Conservation (phyloP, 1,140 invertebrate genomes). For the Calosoma granatense region DNA sequence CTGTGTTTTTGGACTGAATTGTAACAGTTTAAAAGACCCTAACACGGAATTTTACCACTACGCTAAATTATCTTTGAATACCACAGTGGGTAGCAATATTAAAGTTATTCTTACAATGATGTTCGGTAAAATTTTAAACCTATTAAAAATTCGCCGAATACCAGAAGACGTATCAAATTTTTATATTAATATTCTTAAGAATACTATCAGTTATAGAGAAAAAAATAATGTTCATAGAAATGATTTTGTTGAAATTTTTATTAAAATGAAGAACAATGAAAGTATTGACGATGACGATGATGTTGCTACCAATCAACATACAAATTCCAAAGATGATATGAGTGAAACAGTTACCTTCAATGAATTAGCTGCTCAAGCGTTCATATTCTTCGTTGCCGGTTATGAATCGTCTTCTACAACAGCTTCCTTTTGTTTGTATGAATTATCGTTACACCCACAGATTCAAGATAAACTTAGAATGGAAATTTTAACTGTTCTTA, state of each 20-base stretch:
- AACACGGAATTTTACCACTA: conserved; percentile 25
- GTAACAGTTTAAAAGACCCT: conserved; percentile 28
- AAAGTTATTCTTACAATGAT: background rate
- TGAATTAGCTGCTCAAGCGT: conserved; percentile 33
- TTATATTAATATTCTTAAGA: conserved; percentile 41
- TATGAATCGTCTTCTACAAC: conserved; percentile 40
- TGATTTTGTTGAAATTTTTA: conserved; percentile 49
- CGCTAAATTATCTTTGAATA: conserved; percentile 2
- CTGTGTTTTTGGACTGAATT: conserved; percentile 33
- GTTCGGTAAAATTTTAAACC: background rate
- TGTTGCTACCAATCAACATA: background rate
- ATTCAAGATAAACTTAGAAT: conserved; percentile 37
- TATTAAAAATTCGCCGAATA: background rate
- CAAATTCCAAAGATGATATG: no score
- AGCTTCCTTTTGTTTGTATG: conserved; percentile 37
- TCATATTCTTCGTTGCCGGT: conserved; percentile 42
- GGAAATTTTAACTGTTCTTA: conserved; percentile 35
- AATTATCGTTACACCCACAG: conserved; percentile 36
- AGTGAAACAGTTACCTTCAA: no score
- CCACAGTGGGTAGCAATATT: background rate
- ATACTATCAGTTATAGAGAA: conserved; percentile 42
- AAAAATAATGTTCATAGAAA: conserved; percentile 37
- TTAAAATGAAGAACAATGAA: conserved; percentile 43
- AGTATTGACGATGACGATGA: conserved; percentile 9
- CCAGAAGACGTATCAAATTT: conserved; percentile 25